Evolutionary conservation across 1,140 invertebrate species (phyloP), one percentile per base, ranked within the genome.

Genomic region (Pseudomyrmex sp.): DNA sequence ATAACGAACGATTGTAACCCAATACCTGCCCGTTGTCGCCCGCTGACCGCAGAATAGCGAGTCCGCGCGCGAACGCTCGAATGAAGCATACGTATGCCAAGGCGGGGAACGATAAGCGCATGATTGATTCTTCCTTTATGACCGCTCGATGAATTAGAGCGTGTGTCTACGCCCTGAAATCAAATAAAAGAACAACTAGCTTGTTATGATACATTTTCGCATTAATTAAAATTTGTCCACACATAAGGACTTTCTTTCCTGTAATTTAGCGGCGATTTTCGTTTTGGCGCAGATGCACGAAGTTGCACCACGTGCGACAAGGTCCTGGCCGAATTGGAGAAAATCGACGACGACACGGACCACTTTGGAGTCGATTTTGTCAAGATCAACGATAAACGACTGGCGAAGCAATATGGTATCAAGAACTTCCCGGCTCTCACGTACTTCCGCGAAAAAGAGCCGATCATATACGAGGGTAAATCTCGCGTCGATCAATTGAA

Each of bases 281-380:
- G 63, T 13, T n/a, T 54, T 66, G 93, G 93, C 95, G 88, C 94
- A 98, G 98, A 98, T 96, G 97, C 97, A 86, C 96, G 97, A 94
- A 98, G 97, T 94, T 99, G 98, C 94, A 96, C 97, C 90, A 98
- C 97, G 89, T 98, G 98, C 94, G 98, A 98, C 95, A 97, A 97
- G 94, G 98, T 98, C 84, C 95, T 99, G 90, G 96, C 96, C 86
- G 98, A 98, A 95, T 94, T 99, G 91, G 98, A 99, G 95, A 98
- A 98, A 94, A 99, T 99, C 91, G 98, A 98, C 95, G 98, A 98
- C 94, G 98, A 98, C 94, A 98, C 98, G 70, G 98, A 98, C 94
- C 96, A 97, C 54, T 98, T 98, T 94, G 98, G 98, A 89, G 98
- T 99, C 86, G 97, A 98, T 94, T 98, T 99, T 95, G 98, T 98